A percentile compares a stretch with the other conserved stretches of the same genome.
Evolutionary conservation across 2,888 invertebrate species (phyloP).

Genomic region (Helleia helle): DNA sequence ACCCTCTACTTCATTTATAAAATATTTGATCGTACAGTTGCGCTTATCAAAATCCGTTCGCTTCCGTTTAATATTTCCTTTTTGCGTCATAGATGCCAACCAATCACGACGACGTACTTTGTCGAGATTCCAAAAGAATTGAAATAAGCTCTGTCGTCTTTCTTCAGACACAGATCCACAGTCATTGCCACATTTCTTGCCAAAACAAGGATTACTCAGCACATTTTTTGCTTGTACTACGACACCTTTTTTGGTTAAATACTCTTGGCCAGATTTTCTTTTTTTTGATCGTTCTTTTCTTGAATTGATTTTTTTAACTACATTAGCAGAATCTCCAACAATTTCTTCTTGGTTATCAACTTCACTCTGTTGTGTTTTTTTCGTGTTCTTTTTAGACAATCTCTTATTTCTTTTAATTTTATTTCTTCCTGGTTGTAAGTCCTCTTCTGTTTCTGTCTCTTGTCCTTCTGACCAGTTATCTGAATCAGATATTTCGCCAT

Average conservation of each 20-base stretch:
- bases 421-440: conserved; percentile 9
- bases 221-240: too few species aligned
- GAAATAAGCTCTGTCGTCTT: background rate
- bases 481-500: conserved; percentile 11
- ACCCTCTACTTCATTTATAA: conserved; percentile 2
- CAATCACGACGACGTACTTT: conserved; percentile 11
- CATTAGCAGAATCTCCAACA: too few species aligned
- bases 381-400: too few species aligned
- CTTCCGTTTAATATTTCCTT: conserved; percentile 3
- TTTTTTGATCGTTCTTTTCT: too few species aligned
- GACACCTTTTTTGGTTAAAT: too few species aligned
- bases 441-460: conserved; percentile 10
- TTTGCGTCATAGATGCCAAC: conserved; percentile 12
- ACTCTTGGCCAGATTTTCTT: too few species aligned
- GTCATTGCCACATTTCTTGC: conserved; percentile 3
- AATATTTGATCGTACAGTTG: background rate
- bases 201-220: conserved; percentile 1
- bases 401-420: conserved; percentile 10
- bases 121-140: background rate
- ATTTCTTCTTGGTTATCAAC: too few species aligned
- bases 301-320: too few species aligned
- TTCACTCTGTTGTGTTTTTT: too few species aligned
- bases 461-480: conserved; percentile 15
- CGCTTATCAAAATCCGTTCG: background rate
- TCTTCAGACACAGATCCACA: background rate